Evolutionary conservation across 2,888 invertebrate species (phyloP).

Genomic region (Endotricha flammealis): DNA sequence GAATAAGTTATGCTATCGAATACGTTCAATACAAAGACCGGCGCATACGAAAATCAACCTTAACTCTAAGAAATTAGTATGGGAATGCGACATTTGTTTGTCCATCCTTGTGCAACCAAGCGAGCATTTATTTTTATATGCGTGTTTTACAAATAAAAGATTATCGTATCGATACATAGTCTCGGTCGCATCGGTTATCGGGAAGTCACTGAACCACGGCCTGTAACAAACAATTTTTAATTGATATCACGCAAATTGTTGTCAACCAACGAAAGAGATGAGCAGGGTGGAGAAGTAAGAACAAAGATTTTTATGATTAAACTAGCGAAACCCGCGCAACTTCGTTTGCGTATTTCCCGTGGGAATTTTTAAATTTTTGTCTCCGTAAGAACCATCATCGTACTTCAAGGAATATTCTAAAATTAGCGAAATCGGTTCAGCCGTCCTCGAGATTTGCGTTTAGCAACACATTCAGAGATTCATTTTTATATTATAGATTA

Average conservation of each 20-base stretch:
- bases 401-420: too few species aligned
- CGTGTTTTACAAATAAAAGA: conserved; percentile 51
- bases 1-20: conserved; percentile 10
- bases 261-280: too few species aligned
- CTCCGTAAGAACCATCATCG: too few species aligned
- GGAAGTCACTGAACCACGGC: conserved; percentile 53
- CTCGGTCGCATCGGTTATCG: conserved; percentile 33
- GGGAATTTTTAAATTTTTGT: too few species aligned
- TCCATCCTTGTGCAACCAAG: conserved; percentile 63
- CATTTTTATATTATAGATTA: too few species aligned
- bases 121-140: conserved; percentile 45
- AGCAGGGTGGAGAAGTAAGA: too few species aligned
- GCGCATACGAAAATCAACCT: conserved; percentile 60
- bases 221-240: conserved; percentile 18
- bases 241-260: not conserved
- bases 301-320: too few species aligned
- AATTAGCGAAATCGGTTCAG: too few species aligned
- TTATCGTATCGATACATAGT: conserved; percentile 45
- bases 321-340: too few species aligned
- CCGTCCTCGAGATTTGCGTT: too few species aligned
- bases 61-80: conserved; percentile 62
- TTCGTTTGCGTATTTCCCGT: too few species aligned
- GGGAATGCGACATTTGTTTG: conserved; percentile 66
- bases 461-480: too few species aligned
- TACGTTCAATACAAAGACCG: conserved; percentile 32